Conservation (phyloP, 2,113 vertebrate species). For the Myotis lucifugus region DNA sequence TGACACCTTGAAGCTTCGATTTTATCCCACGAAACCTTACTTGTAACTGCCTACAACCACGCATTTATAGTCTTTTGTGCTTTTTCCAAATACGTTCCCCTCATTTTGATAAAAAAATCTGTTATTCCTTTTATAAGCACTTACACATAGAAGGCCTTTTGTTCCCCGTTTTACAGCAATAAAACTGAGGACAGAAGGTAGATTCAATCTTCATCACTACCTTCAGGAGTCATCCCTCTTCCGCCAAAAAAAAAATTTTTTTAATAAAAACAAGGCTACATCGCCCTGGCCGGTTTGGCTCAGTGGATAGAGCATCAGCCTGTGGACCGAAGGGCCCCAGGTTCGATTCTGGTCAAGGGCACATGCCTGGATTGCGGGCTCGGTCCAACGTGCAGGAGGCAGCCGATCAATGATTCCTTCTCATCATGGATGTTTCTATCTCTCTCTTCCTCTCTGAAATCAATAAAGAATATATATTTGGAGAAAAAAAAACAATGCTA, state of each 20-base stretch:
- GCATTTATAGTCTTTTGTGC: background rate
- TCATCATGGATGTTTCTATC: no score
- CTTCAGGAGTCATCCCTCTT: fast-evolving
- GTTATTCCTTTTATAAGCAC: background rate
- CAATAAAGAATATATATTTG: no score
- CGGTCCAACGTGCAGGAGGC: no score
- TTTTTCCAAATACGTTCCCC: background rate
- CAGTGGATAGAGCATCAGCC: no score
- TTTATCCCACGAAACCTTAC: background rate
- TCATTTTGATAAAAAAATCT: background rate
- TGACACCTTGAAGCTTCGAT: background rate
- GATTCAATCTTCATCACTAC: background rate
- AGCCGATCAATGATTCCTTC: no score
- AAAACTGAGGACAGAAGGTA: background rate
- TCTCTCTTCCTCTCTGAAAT: no score
- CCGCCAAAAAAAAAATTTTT: background rate
- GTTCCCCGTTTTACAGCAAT: constrained; percentile 23
- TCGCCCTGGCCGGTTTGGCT: no score
- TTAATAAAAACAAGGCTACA: background rate
- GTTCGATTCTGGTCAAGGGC: no score
- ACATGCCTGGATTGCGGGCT: no score
- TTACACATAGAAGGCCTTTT: background rate
- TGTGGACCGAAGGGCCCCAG: no score
- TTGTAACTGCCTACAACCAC: background rate
- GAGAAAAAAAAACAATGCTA: background rate